Evolutionary conservation across 2,113 vertebrate genomes (phyloP).

Genomic region (Lota lota): DNA sequence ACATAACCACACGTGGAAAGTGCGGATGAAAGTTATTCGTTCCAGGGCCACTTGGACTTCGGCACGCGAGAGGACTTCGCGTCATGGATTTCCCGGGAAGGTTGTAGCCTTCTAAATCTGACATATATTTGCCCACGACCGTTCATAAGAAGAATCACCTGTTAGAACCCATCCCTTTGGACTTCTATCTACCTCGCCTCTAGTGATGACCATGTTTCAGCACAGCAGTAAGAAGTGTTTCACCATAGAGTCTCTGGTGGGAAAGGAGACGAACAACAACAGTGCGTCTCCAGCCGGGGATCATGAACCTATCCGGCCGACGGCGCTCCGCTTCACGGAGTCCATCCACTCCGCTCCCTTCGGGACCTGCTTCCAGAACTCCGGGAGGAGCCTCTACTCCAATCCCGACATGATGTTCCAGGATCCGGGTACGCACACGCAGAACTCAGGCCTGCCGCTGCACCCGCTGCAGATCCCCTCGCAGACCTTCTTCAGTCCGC

Average conservation of each 20-base stretch:
- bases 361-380: conserved; percentile 73
- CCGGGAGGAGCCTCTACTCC: conserved; percentile 70
- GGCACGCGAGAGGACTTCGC: conserved; percentile 27
- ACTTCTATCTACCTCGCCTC: not conserved
- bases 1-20: not conserved
- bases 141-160: no score
- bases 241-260: conserved; percentile 79
- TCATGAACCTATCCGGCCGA: conserved; percentile 70
- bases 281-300: conserved; percentile 55
- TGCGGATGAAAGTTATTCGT: not conserved
- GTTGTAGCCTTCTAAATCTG: conserved; percentile 28
- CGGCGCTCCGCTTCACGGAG: conserved; percentile 69
- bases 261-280: conserved; percentile 58
- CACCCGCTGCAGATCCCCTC: conserved; percentile 72
- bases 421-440: conserved; percentile 64
- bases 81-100: conserved; percentile 58
- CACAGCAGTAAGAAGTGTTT: conserved; percentile 71
- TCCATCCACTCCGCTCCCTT: conserved; percentile 70
- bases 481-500: conserved; percentile 74
- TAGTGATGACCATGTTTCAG: conserved; percentile 61
- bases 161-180: not conserved
- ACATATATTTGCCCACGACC: conserved; percentile 20
- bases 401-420: conserved; percentile 74
- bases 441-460: conserved; percentile 59
- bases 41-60: not conserved